phyloP scores from a whole-genome alignment of 2,797 vertebrate species.

The Sardinella longiceps region DNA sequence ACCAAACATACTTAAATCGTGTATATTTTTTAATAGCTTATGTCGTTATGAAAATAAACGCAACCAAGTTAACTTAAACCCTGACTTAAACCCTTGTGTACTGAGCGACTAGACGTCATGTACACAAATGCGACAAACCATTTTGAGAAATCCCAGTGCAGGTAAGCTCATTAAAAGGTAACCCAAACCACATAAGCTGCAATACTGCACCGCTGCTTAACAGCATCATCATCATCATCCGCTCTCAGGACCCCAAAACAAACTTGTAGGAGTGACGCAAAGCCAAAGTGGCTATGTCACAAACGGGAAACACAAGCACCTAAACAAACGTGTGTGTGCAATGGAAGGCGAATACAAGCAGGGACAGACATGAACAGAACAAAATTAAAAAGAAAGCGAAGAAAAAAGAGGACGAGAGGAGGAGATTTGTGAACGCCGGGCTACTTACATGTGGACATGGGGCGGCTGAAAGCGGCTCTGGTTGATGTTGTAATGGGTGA shows the following conservation, averaged over 20 bases:
- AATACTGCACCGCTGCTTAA: conserved; percentile 1
- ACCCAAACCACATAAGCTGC: conserved; percentile 16
- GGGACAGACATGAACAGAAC: not conserved
- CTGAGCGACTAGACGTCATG: not conserved
- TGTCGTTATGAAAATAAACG: not conserved
- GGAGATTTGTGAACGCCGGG: not conserved
- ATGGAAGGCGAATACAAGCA: not conserved
- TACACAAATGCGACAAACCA: not conserved
- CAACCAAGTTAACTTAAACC: not conserved
- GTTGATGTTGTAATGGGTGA: conserved; percentile 98
- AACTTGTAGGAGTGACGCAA: not conserved
- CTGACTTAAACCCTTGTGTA: not conserved
- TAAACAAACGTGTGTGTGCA: not conserved
- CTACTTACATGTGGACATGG: conserved; percentile 95
- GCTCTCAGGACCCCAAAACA: not conserved
- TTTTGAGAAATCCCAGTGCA: not conserved
- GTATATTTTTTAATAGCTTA: not conserved
- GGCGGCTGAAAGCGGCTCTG: conserved; percentile 98
- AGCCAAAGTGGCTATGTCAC: not conserved
- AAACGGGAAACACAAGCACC: not conserved
- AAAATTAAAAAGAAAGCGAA: not conserved
- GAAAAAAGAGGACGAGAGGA: not conserved
- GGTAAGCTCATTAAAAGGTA: not conserved
- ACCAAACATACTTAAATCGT: not conserved
- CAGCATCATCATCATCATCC: not conserved